Percentiles rank a stretch among this genome's conserved stretches.
Conservation (phyloP, 1,140 invertebrate genomes). For the Drosophila ambigua region DNA sequence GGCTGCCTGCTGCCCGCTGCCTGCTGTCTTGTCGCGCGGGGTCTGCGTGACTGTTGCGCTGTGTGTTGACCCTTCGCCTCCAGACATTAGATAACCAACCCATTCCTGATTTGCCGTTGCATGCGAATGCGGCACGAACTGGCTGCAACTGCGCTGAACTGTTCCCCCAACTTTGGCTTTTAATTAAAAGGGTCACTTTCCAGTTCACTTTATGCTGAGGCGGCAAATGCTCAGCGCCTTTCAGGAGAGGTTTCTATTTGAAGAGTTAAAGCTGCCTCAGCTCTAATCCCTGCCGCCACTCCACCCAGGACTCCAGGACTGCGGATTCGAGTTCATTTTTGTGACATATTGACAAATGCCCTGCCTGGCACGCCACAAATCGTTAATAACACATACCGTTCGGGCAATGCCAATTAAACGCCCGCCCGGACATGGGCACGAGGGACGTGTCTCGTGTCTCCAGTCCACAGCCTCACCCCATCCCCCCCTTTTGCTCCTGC, state of each 20-base stretch:
- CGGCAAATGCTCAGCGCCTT: slow-evolving; percentile 19
- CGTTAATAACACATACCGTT: slow-evolving; percentile 66
- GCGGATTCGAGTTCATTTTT: slow-evolving; percentile 62
- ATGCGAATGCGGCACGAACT: slow-evolving; percentile 72
- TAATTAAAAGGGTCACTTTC: slow-evolving; percentile 76
- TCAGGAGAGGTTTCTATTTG: slow-evolving; percentile 15
- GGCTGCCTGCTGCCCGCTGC: slow-evolving; percentile 13
- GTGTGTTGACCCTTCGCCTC: slow-evolving; percentile 71
- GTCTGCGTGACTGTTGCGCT: slow-evolving; percentile 73
- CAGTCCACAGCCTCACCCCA: slow-evolving; percentile 10
- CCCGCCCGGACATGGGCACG: slow-evolving; percentile 42
- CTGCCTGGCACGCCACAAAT: slow-evolving; percentile 72
- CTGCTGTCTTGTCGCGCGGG: slow-evolving; percentile 18
- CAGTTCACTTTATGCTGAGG: slow-evolving; percentile 72
- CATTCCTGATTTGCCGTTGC: slow-evolving; percentile 50
- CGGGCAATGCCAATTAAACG: slow-evolving; percentile 69
- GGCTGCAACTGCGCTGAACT: slow-evolving; percentile 18
- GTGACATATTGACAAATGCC: slow-evolving; percentile 76
- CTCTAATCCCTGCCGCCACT: neutral
- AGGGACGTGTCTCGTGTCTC: slow-evolving; percentile 8
- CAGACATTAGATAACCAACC: slow-evolving; percentile 73
- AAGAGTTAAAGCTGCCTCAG: slow-evolving; percentile 24
- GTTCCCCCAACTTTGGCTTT: slow-evolving; percentile 52
- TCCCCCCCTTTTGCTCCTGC: neutral
- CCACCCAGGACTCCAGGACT: neutral